These are phyloP conservation scores for Tetranychus urticae DNA, from an alignment of 1,140 invertebrate species.

Conservation along the genomic window DNA sequence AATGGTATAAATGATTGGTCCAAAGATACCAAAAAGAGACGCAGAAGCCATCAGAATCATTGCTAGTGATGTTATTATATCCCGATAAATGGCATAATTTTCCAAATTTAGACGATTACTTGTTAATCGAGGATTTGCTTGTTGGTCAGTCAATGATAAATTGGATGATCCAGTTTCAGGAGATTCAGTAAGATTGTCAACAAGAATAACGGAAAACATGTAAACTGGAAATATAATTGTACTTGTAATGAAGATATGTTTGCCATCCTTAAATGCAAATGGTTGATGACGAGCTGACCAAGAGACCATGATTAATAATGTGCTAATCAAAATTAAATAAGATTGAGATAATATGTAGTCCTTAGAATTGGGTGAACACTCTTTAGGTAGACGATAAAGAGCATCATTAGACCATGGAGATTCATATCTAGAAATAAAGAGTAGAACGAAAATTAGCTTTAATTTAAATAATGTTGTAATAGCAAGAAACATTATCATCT, in stretches of 20 bases:
- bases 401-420: not conserved
- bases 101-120: not conserved
- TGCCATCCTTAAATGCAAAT: not conserved
- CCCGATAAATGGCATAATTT: constrained; percentile 8
- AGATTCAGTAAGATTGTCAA: not conserved
- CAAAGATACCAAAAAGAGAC: constrained; percentile 18
- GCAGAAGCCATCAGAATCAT: constrained; percentile 16
- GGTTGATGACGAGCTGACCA: not conserved
- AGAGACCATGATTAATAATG: not conserved
- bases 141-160: not conserved
- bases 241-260: constrained; percentile 1
- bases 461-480: no score
- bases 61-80: constrained; percentile 16
- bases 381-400: not conserved
- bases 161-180: not conserved
- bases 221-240: not conserved
- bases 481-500: no score
- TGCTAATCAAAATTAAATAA: not conserved
- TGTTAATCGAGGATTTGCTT: not conserved
- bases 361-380: not conserved
- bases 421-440: not conserved
- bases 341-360: not conserved
- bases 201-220: not conserved
- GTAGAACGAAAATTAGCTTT: no score
- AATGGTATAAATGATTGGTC: constrained; percentile 7